Evolutionary conservation across 1,140 invertebrate species (phyloP).

Genomic region (Danaus plexippus): DNA sequence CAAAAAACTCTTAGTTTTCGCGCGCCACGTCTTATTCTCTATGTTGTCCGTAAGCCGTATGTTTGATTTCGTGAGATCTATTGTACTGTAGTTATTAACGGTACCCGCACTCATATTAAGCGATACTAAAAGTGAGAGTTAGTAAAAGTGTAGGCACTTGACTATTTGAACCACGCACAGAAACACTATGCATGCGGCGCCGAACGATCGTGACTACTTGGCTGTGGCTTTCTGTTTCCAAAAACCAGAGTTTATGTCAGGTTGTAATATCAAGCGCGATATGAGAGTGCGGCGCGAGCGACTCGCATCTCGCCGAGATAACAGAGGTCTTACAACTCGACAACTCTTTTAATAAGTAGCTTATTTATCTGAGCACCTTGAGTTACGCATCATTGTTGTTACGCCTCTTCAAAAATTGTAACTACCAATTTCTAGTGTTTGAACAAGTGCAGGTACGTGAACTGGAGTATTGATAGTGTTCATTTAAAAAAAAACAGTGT

Average conservation of each 20-base stretch:
- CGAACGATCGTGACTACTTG: constrained; percentile 42
- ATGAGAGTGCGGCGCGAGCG: constrained; percentile 39
- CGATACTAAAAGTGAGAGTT: constrained; percentile 47
- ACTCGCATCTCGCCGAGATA: constrained; percentile 58
- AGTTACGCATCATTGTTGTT: constrained; percentile 43
- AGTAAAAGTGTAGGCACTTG: constrained; percentile 46
- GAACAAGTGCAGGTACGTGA: background rate
- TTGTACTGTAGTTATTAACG: constrained; percentile 37
- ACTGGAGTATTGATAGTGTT: no score
- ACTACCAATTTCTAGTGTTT: constrained; percentile 21
- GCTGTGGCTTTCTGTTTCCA: constrained; percentile 53
- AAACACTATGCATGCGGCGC: constrained; percentile 30
- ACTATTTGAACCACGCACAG: constrained; percentile 40
- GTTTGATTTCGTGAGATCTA: constrained; percentile 54
- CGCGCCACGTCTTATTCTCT: constrained; percentile 39
- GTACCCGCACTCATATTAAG: constrained; percentile 45
- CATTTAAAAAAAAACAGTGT: no score
- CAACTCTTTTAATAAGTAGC: constrained; percentile 56
- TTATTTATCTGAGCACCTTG: constrained; percentile 57
- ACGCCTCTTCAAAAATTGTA: constrained; percentile 16
- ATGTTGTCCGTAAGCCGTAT: constrained; percentile 40
- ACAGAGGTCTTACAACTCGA: constrained; percentile 51
- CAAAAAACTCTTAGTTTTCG: constrained; percentile 42
- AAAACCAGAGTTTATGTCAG: constrained; percentile 57
- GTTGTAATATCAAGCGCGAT: constrained; percentile 48